phyloP scores from a whole-genome alignment of 2,888 invertebrate species.

The Athrips mouffetella region DNA sequence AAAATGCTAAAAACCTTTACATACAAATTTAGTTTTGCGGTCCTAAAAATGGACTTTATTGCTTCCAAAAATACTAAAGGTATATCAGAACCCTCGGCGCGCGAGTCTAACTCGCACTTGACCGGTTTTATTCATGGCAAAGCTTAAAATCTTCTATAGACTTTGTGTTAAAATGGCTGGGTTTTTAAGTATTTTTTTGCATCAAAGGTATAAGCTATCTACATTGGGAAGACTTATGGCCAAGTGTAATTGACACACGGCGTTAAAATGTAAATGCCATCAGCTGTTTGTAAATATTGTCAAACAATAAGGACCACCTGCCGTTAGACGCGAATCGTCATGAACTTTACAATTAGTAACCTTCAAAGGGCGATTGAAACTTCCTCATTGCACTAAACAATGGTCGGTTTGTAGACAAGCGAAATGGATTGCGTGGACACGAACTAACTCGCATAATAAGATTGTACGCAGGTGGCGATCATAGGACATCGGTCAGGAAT shows the following conservation, averaged over 20 bases:
- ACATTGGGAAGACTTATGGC: constrained; percentile 32
- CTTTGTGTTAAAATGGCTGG: too few relatives aligned
- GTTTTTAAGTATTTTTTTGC: too few relatives aligned
- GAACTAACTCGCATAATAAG: constrained; percentile 19
- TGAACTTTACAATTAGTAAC: constrained; percentile 41
- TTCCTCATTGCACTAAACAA: constrained; percentile 14
- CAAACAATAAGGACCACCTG: constrained; percentile 6
- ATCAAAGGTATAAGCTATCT: constrained; percentile 27
- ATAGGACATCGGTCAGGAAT: constrained; percentile 28
- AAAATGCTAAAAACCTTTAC: too few relatives aligned
- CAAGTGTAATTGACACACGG: constrained; percentile 17
- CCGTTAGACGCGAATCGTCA: constrained; percentile 29
- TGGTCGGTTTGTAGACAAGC: neutral
- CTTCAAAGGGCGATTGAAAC: constrained; percentile 24
- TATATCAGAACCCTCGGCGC: too few relatives aligned
- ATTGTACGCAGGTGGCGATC: constrained; percentile 24
- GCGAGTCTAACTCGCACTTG: too few relatives aligned
- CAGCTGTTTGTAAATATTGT: neutral
- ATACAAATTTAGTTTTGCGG: too few relatives aligned
- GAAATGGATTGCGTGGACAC: constrained; percentile 3
- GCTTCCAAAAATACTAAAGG: too few relatives aligned
- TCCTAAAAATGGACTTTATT: too few relatives aligned
- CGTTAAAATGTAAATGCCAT: neutral
- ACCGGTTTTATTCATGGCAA: too few relatives aligned
- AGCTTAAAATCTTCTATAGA: too few relatives aligned